phyloP scores from a whole-genome alignment of 2,888 invertebrate genomes.

The Drosophila rellima region DNA sequence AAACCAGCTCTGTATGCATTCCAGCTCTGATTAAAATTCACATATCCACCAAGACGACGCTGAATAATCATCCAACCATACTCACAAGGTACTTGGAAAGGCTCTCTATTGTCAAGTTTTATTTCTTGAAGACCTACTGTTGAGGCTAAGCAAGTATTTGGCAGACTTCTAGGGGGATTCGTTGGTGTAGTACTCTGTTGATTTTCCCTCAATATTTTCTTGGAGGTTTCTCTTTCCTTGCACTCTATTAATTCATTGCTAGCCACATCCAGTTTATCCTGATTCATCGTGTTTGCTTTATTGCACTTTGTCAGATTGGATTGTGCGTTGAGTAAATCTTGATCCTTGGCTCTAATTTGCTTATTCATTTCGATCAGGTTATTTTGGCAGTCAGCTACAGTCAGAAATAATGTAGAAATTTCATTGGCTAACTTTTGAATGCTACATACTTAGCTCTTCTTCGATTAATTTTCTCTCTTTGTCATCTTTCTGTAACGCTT shows the following conservation, averaged over 20 bases:
- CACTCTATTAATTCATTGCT: background rate
- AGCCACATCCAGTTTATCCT: accelerated
- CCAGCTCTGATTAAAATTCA: background rate
- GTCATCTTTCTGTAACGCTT: background rate
- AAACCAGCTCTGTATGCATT: slow-evolving; percentile 1
- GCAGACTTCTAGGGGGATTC: background rate
- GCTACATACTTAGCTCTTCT: background rate
- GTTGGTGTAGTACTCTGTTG: background rate
- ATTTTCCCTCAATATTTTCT: background rate
- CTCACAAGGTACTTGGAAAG: background rate
- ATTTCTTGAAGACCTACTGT: background rate
- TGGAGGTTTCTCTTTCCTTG: background rate
- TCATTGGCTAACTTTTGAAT: background rate
- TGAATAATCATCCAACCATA: slow-evolving; percentile 16
- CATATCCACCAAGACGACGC: background rate
- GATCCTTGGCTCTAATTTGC: background rate
- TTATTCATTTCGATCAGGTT: no score
- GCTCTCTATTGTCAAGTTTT: background rate
- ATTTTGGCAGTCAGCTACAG: background rate
- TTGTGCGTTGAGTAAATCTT: background rate
- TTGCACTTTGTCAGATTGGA: background rate
- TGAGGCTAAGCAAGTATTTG: background rate
- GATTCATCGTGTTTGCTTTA: background rate
- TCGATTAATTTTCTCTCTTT: background rate
- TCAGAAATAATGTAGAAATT: background rate